Conservation (phyloP, 1,140 invertebrate species). For the Dendroctonus ponderosae region DNA sequence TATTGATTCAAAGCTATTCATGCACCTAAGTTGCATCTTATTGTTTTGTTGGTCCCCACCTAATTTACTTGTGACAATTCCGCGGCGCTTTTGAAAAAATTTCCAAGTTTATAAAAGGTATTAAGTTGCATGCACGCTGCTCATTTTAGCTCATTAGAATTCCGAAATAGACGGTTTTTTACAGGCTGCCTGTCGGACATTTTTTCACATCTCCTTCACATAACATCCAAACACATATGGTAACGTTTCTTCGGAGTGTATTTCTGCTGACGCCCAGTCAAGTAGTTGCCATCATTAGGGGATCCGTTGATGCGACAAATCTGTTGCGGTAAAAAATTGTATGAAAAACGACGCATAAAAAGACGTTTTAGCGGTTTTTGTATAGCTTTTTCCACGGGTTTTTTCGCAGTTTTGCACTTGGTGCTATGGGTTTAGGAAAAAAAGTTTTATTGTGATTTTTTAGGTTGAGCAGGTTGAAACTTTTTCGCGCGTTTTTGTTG, state of each 20-base stretch:
- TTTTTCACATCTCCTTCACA: conserved; percentile 39
- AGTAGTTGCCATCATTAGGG: conserved; percentile 27
- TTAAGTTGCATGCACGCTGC: conserved; percentile 19
- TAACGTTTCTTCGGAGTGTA: conserved; percentile 13
- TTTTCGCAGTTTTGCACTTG: conserved; percentile 21
- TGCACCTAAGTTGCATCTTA: too few species aligned
- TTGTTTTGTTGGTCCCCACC: too few species aligned
- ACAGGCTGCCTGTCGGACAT: conserved; percentile 21
- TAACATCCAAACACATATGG: conserved; percentile 41
- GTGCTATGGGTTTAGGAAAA: background rate
- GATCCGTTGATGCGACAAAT: conserved; percentile 23
- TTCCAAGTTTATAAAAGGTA: conserved; percentile 28
- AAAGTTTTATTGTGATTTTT: conserved; percentile 2
- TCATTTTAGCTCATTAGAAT: conserved; percentile 37
- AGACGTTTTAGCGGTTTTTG: conserved; percentile 18
- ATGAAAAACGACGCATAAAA: conserved; percentile 20
- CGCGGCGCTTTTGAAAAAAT: conserved; percentile 1
- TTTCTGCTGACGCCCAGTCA: conserved; percentile 32
- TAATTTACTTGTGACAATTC: too few species aligned
- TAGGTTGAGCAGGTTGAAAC: background rate
- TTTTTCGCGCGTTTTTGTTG: background rate
- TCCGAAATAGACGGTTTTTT: conserved; percentile 38
- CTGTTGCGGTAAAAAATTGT: conserved; percentile 7
- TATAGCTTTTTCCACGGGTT: conserved; percentile 3
- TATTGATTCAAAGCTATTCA: too few species aligned